Percentiles rank a stretch among this genome's conserved stretches.
Conservation (phyloP, 2,888 invertebrate genomes). For the Polymixis flavicincta region DNA sequence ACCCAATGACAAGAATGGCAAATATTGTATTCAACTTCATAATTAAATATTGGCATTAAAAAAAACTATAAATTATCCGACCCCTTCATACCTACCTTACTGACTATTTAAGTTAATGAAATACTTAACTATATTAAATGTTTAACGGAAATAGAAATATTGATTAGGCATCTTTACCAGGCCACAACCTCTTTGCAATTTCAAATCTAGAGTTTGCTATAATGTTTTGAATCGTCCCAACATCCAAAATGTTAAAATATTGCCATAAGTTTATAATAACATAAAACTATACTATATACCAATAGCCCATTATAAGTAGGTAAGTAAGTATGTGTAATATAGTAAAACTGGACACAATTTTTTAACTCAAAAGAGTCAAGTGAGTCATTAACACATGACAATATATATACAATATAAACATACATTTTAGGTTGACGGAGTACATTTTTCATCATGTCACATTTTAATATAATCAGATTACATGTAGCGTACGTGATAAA, state of each 20-base stretch:
- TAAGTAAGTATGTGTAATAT: neutral
- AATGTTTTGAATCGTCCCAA: too few species aligned
- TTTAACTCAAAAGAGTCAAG: slow-evolving; percentile 12
- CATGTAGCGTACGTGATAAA: neutral
- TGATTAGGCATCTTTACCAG: too few species aligned
- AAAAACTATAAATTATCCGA: too few species aligned
- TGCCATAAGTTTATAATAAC: neutral
- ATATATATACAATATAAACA: slow-evolving; percentile 44
- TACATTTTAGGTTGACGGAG: slow-evolving; percentile 27
- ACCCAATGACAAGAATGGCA: neutral
- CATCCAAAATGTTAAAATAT: neutral
- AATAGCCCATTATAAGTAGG: neutral
- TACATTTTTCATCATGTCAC: slow-evolving; percentile 22
- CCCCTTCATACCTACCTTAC: too few species aligned
- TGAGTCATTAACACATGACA: slow-evolving; percentile 35
- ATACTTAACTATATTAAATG: too few species aligned
- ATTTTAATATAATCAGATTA: slow-evolving; percentile 36
- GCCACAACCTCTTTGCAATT: too few species aligned
- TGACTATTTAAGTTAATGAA: too few species aligned
- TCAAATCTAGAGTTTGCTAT: too few species aligned
- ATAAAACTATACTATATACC: too few species aligned
- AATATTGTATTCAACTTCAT: neutral
- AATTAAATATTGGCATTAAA: neutral
- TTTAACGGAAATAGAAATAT: too few species aligned
- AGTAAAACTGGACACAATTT: neutral